A percentile compares a stretch with the other conserved stretches of the same genome.
These are phyloP conservation scores for Callyntrura guangdongensis DNA, from an alignment of 2,888 invertebrate genomes.

Conservation along the genomic window DNA sequence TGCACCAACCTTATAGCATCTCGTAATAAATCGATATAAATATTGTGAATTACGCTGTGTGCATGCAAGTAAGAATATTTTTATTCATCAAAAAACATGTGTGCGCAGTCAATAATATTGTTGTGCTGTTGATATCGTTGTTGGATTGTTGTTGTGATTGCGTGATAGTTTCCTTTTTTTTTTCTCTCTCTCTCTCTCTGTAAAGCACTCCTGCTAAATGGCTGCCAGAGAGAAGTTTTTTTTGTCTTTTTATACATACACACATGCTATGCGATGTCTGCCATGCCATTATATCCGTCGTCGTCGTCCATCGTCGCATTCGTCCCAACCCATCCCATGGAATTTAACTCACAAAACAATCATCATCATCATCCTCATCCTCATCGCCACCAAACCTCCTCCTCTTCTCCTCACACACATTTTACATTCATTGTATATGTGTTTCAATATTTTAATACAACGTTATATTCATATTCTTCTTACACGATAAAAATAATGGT, in stretches of 20 bases:
- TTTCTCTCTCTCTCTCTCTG: too few relatives aligned
- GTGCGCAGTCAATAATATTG: constrained; percentile 48
- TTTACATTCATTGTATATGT: constrained; percentile 58
- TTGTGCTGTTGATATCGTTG: constrained; percentile 20
- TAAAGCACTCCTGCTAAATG: constrained; percentile 45
- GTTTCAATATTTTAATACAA: constrained; percentile 1
- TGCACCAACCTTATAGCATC: constrained; percentile 6
- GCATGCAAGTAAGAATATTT: constrained; percentile 36
- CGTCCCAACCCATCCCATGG: constrained; percentile 76
- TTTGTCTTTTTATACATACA: constrained; percentile 36
- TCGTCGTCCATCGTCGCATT: constrained; percentile 50
- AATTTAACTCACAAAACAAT: constrained; percentile 65
- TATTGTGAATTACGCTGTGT: constrained; percentile 23
- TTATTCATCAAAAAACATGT: constrained; percentile 54
- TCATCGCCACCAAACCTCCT: background rate
- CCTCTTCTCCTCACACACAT: constrained; percentile 41
- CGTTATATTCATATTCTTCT: constrained; percentile 30
- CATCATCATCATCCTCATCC: constrained; percentile 12
- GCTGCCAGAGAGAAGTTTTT: constrained; percentile 28
- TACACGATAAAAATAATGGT: background rate
- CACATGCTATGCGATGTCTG: constrained; percentile 50
- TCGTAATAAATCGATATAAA: background rate
- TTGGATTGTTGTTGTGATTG: constrained; percentile 63
- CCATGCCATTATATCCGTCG: constrained; percentile 72
- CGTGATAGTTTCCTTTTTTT: constrained; percentile 62